These are phyloP conservation scores for Eudasyphora cyanicolor DNA, from an alignment of 2,888 invertebrate genomes.

Conservation along the genomic window DNA sequence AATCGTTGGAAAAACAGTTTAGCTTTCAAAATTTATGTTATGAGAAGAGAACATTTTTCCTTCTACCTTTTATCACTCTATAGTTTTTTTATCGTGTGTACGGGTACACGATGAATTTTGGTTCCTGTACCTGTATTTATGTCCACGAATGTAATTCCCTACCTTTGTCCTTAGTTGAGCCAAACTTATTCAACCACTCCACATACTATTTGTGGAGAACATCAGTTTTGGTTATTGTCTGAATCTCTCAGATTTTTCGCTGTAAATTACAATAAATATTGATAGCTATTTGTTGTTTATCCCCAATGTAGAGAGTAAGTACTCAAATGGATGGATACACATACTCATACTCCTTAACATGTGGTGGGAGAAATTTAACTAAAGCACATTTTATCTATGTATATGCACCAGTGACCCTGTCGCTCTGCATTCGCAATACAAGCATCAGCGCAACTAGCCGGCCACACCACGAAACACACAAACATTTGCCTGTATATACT, in stretches of 20 bases:
- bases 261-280: conserved; percentile 45
- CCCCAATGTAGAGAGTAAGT: neutral
- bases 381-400: conserved; percentile 19
- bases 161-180: too few species aligned
- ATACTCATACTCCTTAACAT: too few species aligned
- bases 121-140: too few species aligned
- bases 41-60: too few species aligned
- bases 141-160: too few species aligned
- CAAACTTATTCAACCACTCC: neutral
- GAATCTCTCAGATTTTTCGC: conserved; percentile 3
- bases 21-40: too few species aligned
- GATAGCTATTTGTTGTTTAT: conserved; percentile 26
- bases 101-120: too few species aligned
- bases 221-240: neutral
- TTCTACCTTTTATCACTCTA: too few species aligned
- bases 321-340: neutral
- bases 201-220: neutral
- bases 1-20: too few species aligned
- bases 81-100: too few species aligned
- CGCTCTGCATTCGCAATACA: neutral
- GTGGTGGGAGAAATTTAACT: neutral
- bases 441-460: neutral
- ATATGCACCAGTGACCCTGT: neutral
- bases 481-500: neutral
- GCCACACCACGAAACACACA: neutral